Evolutionary conservation across 1,140 invertebrate genomes (phyloP).

Genomic region (Dendroctonus ponderosae): DNA sequence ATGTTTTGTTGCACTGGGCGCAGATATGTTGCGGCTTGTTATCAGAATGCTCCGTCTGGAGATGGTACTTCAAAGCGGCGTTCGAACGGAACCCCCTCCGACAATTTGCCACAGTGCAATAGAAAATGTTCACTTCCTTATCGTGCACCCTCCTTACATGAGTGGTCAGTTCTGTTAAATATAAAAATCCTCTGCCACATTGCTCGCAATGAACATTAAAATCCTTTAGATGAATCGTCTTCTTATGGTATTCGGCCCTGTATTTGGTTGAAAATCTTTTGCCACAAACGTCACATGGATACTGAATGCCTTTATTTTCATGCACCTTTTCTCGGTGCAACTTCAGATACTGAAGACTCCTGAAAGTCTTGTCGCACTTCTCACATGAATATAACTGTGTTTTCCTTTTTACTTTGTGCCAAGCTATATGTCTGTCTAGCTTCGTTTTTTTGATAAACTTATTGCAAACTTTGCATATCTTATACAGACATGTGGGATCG

Average conservation of each 20-base stretch:
- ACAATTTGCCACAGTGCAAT: constrained; percentile 9
- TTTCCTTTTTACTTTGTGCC: constrained; percentile 25
- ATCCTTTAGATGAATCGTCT: constrained; percentile 31
- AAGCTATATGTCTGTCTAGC: constrained; percentile 15
- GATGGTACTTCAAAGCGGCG: constrained; percentile 20
- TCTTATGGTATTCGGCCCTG: constrained; percentile 49
- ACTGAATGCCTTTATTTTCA: constrained; percentile 9
- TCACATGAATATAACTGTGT: constrained; percentile 9
- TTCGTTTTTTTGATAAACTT: constrained; percentile 27
- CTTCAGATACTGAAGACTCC: constrained; percentile 17
- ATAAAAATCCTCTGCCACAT: constrained; percentile 27
- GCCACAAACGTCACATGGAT: constrained; percentile 66
- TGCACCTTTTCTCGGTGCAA: constrained; percentile 19
- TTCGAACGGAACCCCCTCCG: constrained; percentile 16
- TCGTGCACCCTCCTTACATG: constrained; percentile 30
- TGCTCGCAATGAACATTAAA: constrained; percentile 29
- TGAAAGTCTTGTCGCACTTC: constrained; percentile 14
- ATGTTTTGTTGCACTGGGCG: constrained; percentile 35
- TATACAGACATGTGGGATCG: constrained; percentile 10
- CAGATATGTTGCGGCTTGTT: constrained; percentile 33
- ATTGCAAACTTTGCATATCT: constrained; percentile 7
- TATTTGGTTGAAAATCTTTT: constrained; percentile 66
- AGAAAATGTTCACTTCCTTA: constrained; percentile 16
- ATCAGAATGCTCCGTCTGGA: constrained; percentile 21
- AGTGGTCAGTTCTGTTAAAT: constrained; percentile 6